Base-by-base conservation (phyloP, 2,113 vertebrate species). In the Sinocyclocheilus anshuiensis region DNA sequence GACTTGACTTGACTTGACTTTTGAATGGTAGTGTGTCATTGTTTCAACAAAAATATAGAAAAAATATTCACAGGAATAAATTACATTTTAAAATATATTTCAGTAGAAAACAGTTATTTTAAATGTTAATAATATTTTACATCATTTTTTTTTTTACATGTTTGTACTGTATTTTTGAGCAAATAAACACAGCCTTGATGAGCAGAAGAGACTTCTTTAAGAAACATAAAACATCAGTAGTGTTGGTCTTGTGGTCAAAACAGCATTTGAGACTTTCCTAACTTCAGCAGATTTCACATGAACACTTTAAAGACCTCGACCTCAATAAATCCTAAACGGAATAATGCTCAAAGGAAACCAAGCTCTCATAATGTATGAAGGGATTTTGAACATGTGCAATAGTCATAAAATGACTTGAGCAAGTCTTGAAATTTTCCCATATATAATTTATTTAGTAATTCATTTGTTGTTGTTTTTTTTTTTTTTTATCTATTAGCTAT, bases 371-470 rank as follows among this genome's bases (percentile, higher is more conserved):
- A 50, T 36, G 18, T 22, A 18, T 45, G 33, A 63, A 81, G 8
- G 59, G 59, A 16, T 22, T 59, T 6, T 57, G 18, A 78, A 36
- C 57, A 67, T 67, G 59, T 50, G n/a, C 39, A 50, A 36, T 0
- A 65, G 45, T 92, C 92, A 94, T 82, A 65, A 92, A 95, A 95
- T 92, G 93, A 94, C 33, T 89, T 92, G 94, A 95, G 92, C 93
- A 93, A 96, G 94, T 93, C 79, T 82, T 91, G 81, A 92, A 94
- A 91, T 91, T 94, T 93, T 92, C 94, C 94, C 94, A 95, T 97
- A 94, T 97, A 95, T 96, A 95, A 95, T 95, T 96, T 94, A 95
- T 96, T 95, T 94, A 94, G 91, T 95, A 94, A 96, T 94, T 94
- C 86, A 94, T 90, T 86, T 80, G 86, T 93, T 93, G 29, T 29